These are phyloP conservation scores for Corydoras sp. DNA, from an alignment of 2,113 vertebrate species.

Conservation along the genomic window DNA sequence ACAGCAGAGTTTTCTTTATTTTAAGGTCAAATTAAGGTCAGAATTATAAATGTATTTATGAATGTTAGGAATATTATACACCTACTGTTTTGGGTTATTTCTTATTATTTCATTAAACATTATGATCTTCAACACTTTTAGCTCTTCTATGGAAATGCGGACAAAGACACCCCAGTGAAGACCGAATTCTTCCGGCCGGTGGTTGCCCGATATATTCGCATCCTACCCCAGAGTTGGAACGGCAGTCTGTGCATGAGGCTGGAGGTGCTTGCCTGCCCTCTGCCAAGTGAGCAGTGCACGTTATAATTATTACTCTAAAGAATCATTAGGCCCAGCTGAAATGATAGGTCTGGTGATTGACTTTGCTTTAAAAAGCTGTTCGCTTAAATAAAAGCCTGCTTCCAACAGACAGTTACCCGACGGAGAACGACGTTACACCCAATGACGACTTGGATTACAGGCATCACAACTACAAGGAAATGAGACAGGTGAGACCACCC, in stretches of 20 bases:
- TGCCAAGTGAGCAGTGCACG: constrained; percentile 67
- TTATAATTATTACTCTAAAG: neutral
- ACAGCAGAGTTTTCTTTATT: no score
- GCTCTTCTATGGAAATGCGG: constrained; percentile 89
- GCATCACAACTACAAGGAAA: constrained; percentile 91
- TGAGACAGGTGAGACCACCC: constrained; percentile 77
- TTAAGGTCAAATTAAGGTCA: no score
- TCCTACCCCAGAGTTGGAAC: constrained; percentile 92
- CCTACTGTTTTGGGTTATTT: no score
- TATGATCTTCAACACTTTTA: constrained; percentile 42
- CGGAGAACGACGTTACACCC: constrained; percentile 66
- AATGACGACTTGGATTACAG: constrained; percentile 84
- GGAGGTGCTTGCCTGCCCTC: constrained; percentile 85
- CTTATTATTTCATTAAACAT: neutral
- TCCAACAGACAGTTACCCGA: constrained; percentile 54
- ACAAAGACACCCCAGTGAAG: constrained; percentile 86
- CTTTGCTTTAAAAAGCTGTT: neutral
- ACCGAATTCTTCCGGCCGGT: constrained; percentile 78
- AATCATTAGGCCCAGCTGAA: no score
- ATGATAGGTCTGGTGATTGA: no score
- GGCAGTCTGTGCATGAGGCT: constrained; percentile 90
- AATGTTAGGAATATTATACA: no score
- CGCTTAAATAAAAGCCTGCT: constrained; percentile 3
- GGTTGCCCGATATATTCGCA: constrained; percentile 82
- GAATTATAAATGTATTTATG: no score